Evolutionary conservation across 2,888 invertebrate genomes (phyloP).

Genomic region (Heliconius charithonia): DNA sequence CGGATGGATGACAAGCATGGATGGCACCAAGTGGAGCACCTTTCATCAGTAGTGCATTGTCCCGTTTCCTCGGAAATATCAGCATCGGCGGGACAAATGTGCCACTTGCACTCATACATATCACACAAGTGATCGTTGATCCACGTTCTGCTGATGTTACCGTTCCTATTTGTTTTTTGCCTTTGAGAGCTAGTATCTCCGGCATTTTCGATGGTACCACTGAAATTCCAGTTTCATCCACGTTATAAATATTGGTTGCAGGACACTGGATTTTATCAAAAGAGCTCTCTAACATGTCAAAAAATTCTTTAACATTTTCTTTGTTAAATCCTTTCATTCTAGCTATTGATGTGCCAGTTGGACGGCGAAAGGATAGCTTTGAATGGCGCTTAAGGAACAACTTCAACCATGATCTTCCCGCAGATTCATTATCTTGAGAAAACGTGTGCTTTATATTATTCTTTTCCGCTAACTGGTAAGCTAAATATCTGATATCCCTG

Average conservation of each 20-base stretch:
- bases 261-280: conserved; percentile 15
- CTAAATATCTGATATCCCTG: no score
- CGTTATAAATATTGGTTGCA: conserved; percentile 51
- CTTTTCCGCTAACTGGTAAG: no score
- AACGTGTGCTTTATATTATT: conserved; percentile 18
- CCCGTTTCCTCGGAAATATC: conserved; percentile 43
- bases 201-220: no score
- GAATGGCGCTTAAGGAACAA: conserved; percentile 19
- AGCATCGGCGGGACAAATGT: no score
- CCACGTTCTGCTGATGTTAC: conserved; percentile 42
- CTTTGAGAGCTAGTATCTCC: no score
- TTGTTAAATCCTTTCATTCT: background rate
- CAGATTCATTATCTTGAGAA: conserved; percentile 21
- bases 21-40: conserved; percentile 37
- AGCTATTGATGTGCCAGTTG: conserved; percentile 32
- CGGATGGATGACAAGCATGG: background rate
- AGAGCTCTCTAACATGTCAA: background rate
- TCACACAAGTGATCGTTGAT: conserved; percentile 46
- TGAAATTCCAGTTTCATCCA: conserved; percentile 56
- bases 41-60: conserved; percentile 35
- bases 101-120: background rate
- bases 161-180: no score
- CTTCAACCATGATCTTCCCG: background rate
- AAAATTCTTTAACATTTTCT: no score
- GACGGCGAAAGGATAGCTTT: conserved; percentile 38